Percentiles rank a stretch among this genome's conserved stretches.
phyloP scores from a whole-genome alignment of 2,797 vertebrate species.

The Thamnophis elegans region DNA sequence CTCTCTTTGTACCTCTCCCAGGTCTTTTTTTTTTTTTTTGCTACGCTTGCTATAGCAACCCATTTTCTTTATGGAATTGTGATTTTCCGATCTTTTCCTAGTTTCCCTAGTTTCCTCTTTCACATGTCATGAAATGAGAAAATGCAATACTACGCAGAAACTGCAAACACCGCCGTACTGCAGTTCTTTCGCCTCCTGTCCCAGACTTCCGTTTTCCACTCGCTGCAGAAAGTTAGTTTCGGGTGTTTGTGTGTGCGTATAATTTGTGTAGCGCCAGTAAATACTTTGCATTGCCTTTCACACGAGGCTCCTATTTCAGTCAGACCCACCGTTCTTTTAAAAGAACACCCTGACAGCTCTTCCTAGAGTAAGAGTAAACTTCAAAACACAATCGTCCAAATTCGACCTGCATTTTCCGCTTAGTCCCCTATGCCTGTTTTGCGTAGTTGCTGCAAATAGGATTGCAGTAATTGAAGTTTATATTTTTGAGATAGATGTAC shows the following conservation, averaged over 20 bases:
- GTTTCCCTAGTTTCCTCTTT: background rate
- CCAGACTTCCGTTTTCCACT: background rate
- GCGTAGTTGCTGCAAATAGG: background rate
- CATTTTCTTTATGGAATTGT: conserved; percentile 19
- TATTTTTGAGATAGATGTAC: background rate
- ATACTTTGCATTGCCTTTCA: conserved; percentile 17
- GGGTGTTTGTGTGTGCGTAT: rapidly evolving
- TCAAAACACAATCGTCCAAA: background rate
- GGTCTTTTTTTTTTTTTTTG: background rate
- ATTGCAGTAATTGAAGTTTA: background rate
- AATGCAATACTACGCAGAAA: background rate
- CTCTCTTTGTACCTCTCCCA: background rate
- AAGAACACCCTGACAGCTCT: background rate
- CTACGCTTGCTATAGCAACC: background rate
- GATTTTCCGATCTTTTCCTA: background rate
- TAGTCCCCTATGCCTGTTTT: background rate
- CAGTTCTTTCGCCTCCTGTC: background rate
- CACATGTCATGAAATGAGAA: background rate
- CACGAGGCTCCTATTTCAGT: conserved; percentile 23
- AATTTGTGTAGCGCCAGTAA: background rate
- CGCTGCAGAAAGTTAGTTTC: background rate
- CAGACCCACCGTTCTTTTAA: background rate
- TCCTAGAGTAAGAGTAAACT: background rate
- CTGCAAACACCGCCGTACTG: background rate
- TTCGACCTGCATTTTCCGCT: background rate